Conservation (phyloP, 2,888 invertebrate genomes). For the Alloscopus bannaensis region DNA sequence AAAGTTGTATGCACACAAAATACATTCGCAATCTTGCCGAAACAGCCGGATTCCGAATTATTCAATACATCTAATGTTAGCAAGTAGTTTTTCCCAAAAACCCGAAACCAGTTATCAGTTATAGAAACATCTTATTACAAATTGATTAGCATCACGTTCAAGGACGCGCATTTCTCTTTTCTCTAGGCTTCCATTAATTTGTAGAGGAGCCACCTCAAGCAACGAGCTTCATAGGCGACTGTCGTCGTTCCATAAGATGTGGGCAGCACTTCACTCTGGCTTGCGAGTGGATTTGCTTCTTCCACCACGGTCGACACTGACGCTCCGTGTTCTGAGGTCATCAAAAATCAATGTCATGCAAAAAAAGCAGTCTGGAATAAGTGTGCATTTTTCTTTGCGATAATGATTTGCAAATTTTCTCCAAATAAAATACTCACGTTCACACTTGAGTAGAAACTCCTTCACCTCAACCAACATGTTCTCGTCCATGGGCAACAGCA, state of each 20-base stretch:
- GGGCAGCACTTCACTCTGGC: slow-evolving; percentile 24
- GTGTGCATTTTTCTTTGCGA: background rate
- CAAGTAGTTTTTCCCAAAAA: too few species aligned
- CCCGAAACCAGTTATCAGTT: too few species aligned
- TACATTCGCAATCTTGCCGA: too few species aligned
- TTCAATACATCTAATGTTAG: too few species aligned
- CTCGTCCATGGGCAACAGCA: slow-evolving; percentile 91
- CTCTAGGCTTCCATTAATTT: slow-evolving; percentile 38
- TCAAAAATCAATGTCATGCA: background rate
- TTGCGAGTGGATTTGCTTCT: slow-evolving; percentile 37
- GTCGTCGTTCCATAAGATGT: slow-evolving; percentile 52
- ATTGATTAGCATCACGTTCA: background rate
- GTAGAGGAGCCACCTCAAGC: slow-evolving; percentile 43
- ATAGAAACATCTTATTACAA: background rate
- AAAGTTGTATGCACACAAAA: too few species aligned
- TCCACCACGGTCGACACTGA: slow-evolving; percentile 53
- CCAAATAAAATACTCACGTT: slow-evolving; percentile 76
- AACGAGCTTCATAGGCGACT: slow-evolving; percentile 61
- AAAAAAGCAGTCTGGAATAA: background rate
- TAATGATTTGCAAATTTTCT: background rate
- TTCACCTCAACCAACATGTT: slow-evolving; percentile 90
- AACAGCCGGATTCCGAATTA: too few species aligned
- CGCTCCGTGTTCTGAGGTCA: slow-evolving; percentile 42
- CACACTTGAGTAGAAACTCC: slow-evolving; percentile 92
- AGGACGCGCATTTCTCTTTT: too few species aligned